These are phyloP conservation scores for Neolamprologus tretocephalus DNA, from an alignment of 2,113 vertebrate species.

Conservation along the genomic window DNA sequence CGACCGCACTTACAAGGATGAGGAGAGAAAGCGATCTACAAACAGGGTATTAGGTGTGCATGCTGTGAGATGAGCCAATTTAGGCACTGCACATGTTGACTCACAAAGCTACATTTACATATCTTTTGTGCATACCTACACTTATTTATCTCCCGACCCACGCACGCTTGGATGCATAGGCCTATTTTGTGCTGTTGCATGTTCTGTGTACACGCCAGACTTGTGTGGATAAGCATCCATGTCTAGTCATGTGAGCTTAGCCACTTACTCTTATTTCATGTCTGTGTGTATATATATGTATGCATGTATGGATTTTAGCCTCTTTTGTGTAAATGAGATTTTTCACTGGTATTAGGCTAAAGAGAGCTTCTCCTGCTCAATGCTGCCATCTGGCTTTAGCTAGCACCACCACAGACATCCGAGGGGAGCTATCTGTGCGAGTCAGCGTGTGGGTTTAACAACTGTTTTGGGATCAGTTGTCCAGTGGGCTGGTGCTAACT, in stretches of 20 bases:
- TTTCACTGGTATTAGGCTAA: neutral
- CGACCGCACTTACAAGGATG: neutral
- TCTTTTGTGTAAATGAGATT: conserved; percentile 1
- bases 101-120: conserved; percentile 40
- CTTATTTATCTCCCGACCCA: neutral
- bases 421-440: conserved; percentile 28
- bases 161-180: conserved; percentile 3
- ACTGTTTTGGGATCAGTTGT: conserved; percentile 58
- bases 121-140: neutral
- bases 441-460: conserved; percentile 53
- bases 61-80: conserved; percentile 35
- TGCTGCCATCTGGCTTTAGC: conserved; percentile 69
- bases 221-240: neutral
- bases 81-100: conserved; percentile 19
- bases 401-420: conserved; percentile 7
- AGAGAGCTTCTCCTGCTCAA: conserved; percentile 48
- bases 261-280: neutral
- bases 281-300: neutral
- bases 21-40: neutral
- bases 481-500: conserved; percentile 53
- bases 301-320: neutral
- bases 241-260: conserved; percentile 1
- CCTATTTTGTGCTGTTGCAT: conserved; percentile 2
- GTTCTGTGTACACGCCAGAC: neutral
- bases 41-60: conserved; percentile 3